These are phyloP conservation scores for Chrysotoxum bicinctum DNA, from an alignment of 2,888 invertebrate species.

Conservation along the genomic window DNA sequence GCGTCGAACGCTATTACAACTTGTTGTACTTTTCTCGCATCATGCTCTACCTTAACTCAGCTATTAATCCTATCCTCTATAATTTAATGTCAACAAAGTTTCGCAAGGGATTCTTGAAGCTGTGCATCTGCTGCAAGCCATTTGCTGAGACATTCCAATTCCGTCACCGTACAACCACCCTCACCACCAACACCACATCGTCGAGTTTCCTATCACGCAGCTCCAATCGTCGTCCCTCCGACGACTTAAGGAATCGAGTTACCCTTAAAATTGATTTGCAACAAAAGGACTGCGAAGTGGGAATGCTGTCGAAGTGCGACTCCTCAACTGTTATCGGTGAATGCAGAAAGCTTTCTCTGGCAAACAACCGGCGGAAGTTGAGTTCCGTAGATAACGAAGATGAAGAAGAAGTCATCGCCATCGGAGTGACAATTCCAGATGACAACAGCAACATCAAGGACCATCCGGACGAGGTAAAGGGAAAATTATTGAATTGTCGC, in stretches of 20 bases:
- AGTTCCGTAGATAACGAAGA: conserved; percentile 59
- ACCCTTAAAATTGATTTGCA: conserved; percentile 55
- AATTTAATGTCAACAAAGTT: conserved; percentile 96
- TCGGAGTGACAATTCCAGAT: conserved; percentile 25
- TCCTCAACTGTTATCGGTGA: conserved; percentile 60
- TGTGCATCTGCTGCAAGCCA: conserved; percentile 83
- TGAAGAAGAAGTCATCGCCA: conserved; percentile 41
- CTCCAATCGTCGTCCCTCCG: conserved; percentile 84
- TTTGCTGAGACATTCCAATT: conserved; percentile 62
- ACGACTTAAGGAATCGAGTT: conserved; percentile 75
- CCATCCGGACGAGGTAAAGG: conserved; percentile 12
- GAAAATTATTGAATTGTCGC: conserved; percentile 61
- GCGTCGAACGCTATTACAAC: conserved; percentile 90
- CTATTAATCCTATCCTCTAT: conserved; percentile 95
- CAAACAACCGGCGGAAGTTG: conserved; percentile 57
- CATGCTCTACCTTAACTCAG: conserved; percentile 94
- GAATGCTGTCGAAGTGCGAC: conserved; percentile 61
- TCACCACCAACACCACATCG: conserved; percentile 84
- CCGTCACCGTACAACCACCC: conserved; percentile 82
- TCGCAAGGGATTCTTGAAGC: conserved; percentile 88
- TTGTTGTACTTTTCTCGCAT: conserved; percentile 92
- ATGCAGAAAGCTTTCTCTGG: conserved; percentile 58
- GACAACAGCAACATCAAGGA: conserved; percentile 14
- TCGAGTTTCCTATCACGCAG: conserved; percentile 85
- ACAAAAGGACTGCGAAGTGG: conserved; percentile 57